phyloP scores from a whole-genome alignment of 2,797 vertebrate species.

The Chelon labrosus region DNA sequence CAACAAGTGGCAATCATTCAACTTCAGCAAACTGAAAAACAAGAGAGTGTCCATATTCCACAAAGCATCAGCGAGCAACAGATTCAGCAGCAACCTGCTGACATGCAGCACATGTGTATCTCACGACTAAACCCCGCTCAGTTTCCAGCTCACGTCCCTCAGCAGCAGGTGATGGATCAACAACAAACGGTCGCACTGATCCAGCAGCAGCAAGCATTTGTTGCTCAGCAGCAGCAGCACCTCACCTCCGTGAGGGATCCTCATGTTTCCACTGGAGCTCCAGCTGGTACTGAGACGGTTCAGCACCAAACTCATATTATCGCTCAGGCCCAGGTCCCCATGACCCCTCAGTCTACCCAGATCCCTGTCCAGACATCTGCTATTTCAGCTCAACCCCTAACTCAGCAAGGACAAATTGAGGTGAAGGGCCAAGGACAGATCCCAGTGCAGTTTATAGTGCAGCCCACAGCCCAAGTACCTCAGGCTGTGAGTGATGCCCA shows the following conservation, averaged over 20 bases:
- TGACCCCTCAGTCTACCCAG: constrained; percentile 66
- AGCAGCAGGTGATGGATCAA: constrained; percentile 74
- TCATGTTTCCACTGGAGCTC: constrained; percentile 62
- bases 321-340: constrained; percentile 68
- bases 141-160: constrained; percentile 59
- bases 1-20: constrained; percentile 70
- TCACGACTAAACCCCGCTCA: constrained; percentile 65
- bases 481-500: constrained; percentile 61
- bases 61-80: constrained; percentile 70
- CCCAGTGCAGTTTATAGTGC: constrained; percentile 67
- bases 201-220: constrained; percentile 72
- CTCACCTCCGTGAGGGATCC: constrained; percentile 71
- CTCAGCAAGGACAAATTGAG: constrained; percentile 71
- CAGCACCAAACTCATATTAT: constrained; percentile 68
- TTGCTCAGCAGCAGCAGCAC: constrained; percentile 64
- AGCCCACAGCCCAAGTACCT: constrained; percentile 55
- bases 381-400: constrained; percentile 56
- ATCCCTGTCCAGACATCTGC: constrained; percentile 59
- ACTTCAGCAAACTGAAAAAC: constrained; percentile 72
- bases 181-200: constrained; percentile 64
- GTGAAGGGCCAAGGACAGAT: constrained; percentile 69
- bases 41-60: constrained; percentile 64
- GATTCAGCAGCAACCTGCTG: constrained; percentile 70
- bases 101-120: constrained; percentile 65
- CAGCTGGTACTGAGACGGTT: constrained; percentile 60